Conservation (phyloP, 2,797 vertebrate genomes). For the Urocyon cinereoargenteus region DNA sequence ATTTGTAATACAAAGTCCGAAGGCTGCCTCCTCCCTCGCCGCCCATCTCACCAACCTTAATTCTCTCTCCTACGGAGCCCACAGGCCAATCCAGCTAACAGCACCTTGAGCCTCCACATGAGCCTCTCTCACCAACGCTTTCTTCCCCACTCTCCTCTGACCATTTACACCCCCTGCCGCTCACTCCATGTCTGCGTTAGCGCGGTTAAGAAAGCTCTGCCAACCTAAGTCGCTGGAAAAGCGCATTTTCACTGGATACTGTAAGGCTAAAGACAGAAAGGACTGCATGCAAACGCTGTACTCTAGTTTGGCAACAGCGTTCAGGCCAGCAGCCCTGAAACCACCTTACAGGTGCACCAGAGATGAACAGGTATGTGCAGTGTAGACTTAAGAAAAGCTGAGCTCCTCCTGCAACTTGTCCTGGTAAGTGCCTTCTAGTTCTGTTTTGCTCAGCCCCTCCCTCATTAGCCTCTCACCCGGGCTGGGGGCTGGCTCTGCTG, state of each 20-base stretch:
- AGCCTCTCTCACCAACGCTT: neutral
- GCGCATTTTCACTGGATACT: neutral
- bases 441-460: neutral
- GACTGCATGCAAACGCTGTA: neutral
- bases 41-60: neutral
- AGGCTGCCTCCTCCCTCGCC: neutral
- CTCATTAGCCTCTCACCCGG: neutral
- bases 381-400: neutral
- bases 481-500: neutral
- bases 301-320: neutral
- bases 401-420: neutral
- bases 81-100: neutral
- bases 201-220: constrained; percentile 10
- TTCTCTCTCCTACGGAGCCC: neutral
- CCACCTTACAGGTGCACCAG: neutral
- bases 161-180: neutral
- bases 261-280: neutral
- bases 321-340: neutral
- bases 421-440: neutral
- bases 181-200: neutral
- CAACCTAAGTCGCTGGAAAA: neutral
- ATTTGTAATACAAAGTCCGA: neutral
- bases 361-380: neutral
- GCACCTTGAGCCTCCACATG: rapidly evolving
- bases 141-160: neutral